Conservation (phyloP, 37 sponge, comb jelly and placozoan genomes). For the Hexactinellida sp. region DNA sequence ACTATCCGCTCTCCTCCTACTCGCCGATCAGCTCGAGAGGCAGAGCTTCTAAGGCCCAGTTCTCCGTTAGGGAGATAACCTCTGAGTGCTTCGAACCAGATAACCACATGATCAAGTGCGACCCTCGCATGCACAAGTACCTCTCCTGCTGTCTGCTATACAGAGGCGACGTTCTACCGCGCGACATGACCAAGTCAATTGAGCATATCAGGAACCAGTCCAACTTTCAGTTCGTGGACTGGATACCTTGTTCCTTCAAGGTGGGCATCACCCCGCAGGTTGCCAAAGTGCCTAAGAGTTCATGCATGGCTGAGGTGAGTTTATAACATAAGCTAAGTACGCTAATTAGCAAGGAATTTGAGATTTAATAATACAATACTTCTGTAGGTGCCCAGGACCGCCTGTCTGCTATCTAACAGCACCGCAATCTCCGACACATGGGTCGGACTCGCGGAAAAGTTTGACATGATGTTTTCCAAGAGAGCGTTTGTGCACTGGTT, state of each 20-base stretch:
- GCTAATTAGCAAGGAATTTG: no score
- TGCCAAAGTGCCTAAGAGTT: not conserved
- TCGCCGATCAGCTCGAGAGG: not conserved
- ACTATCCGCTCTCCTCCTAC: slow-evolving; percentile 24
- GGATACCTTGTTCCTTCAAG: slow-evolving; percentile 27
- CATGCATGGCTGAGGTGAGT: slow-evolving; percentile 18
- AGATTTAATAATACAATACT: no score
- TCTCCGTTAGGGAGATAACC: slow-evolving; percentile 21
- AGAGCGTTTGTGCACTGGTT: slow-evolving; percentile 35
- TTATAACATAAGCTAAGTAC: no score
- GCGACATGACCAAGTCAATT: slow-evolving; percentile 19
- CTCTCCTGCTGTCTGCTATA: slow-evolving; percentile 27
- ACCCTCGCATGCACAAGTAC: slow-evolving; percentile 17
- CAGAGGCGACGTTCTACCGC: slow-evolving; percentile 28
- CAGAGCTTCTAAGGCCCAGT: not conserved
- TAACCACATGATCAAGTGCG: slow-evolving; percentile 19
- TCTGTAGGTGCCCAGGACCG: not conserved
- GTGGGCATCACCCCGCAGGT: slow-evolving; percentile 22
- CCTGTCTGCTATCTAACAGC: slow-evolving; percentile 26
- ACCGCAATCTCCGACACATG: slow-evolving; percentile 22
- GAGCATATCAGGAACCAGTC: slow-evolving; percentile 19
- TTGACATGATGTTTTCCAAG: slow-evolving; percentile 22
- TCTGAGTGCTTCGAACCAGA: slow-evolving; percentile 6
- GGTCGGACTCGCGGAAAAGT: slow-evolving; percentile 16
- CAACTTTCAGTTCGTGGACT: slow-evolving; percentile 20